Evolutionary conservation across 2,797 vertebrate genomes (phyloP).

Genomic region (Bucorvus abyssinicus): DNA sequence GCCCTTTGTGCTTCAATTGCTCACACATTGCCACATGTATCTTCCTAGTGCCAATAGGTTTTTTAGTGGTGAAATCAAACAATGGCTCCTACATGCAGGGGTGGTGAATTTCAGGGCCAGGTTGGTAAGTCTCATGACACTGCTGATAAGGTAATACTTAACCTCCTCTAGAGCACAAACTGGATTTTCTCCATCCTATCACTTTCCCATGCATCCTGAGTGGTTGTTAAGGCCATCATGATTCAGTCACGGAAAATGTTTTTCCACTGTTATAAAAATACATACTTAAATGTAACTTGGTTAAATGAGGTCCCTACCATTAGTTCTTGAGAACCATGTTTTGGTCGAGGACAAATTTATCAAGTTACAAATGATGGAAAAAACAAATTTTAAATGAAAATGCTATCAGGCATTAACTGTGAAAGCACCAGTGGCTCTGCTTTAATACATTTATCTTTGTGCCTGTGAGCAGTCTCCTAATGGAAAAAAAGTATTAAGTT

Average conservation of each 20-base stretch:
- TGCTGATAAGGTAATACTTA: background rate
- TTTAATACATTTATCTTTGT: background rate
- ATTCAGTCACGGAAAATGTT: background rate
- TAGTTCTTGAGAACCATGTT: background rate
- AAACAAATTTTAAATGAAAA: background rate
- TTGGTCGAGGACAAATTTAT: background rate
- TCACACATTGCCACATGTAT: background rate
- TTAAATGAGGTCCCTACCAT: background rate
- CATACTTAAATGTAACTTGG: background rate
- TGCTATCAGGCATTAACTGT: background rate
- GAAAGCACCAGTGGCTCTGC: background rate
- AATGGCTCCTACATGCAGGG: background rate
- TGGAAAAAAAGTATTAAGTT: background rate
- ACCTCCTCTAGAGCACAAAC: background rate
- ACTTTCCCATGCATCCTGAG: background rate
- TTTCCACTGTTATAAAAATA: background rate
- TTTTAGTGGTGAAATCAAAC: background rate
- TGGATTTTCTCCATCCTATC: background rate
- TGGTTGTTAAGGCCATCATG: accelerated
- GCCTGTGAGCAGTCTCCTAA: background rate
- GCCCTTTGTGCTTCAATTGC: background rate
- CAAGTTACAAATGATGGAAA: background rate
- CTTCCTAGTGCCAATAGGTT: background rate
- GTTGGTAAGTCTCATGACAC: background rate
- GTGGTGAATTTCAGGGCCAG: background rate